Conservation (phyloP, 30 jellyfish, hydroid and myxozoan species). For the Clytia hemisphaerica region DNA sequence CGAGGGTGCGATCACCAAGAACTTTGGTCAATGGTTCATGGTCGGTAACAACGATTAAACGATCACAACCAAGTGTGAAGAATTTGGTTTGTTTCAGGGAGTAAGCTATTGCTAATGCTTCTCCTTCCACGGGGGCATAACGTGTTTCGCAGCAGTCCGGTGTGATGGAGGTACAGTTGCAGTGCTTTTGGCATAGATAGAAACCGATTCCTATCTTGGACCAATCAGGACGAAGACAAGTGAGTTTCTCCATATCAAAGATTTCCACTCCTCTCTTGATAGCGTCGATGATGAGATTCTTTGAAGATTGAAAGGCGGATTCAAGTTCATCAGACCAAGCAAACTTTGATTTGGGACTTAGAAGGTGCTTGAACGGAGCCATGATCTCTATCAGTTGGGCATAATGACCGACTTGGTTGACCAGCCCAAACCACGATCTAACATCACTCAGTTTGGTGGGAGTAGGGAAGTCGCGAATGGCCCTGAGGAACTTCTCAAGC, state of each 20-base stretch:
- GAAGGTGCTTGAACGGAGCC: slow-evolving; percentile 11
- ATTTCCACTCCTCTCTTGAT: not conserved
- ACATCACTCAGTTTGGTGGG: not conserved
- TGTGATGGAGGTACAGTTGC: not conserved
- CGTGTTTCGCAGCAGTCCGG: not conserved
- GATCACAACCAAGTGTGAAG: not conserved
- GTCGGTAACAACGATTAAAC: not conserved
- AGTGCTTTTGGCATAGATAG: not conserved
- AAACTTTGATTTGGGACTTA: not conserved
- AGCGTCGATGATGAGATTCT: not conserved
- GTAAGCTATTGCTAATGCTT: not conserved
- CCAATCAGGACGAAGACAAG: slow-evolving; percentile 5
- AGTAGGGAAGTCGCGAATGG: not conserved
- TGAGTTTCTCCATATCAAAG: not conserved
- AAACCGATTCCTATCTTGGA: not conserved
- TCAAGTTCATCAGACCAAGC: too few relatives aligned
- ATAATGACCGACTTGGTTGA: not conserved
- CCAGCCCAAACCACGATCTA: slow-evolving; percentile 11
- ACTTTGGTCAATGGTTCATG: not conserved
- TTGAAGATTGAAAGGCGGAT: not conserved
- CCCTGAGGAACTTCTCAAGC: not conserved
- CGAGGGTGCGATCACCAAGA: not conserved
- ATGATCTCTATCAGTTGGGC: not conserved
- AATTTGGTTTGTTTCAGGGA: not conserved
- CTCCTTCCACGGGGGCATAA: slow-evolving; percentile 10